Percentiles rank a stretch among this genome's conserved stretches.
Conservation (phyloP, 2,888 invertebrate genomes). For the Ganaspis brasiliensis region DNA sequence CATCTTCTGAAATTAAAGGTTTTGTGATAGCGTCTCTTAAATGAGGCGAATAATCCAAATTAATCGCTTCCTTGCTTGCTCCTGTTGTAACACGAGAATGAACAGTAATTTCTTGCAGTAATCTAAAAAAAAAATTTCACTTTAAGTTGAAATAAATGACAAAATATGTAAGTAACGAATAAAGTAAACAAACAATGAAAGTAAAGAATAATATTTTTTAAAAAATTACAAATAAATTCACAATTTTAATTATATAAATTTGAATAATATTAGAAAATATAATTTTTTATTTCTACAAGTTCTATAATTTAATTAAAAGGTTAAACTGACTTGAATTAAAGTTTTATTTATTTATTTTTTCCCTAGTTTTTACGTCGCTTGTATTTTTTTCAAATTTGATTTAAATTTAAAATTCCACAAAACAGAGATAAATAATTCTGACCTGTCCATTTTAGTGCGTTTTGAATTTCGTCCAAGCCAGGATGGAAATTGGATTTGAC, state of each 20-base stretch:
- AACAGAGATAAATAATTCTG: constrained; percentile 67
- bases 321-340: too few relatives aligned
- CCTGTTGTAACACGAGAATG: constrained; percentile 74
- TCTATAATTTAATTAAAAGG: too few relatives aligned
- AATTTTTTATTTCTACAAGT: too few relatives aligned
- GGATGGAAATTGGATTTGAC: constrained; percentile 93
- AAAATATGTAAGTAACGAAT: too few relatives aligned
- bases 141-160: too few relatives aligned
- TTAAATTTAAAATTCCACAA: neutral
- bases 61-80: constrained; percentile 89
- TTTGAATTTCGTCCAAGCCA: constrained; percentile 99
- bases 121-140: constrained; percentile 57
- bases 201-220: too few relatives aligned
- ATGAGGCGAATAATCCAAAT: constrained; percentile 93
- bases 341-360: too few relatives aligned
- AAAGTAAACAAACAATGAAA: too few relatives aligned
- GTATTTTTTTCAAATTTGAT: neutral
- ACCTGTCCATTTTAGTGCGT: constrained; percentile 90
- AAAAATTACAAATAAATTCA: too few relatives aligned
- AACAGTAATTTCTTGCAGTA: constrained; percentile 75
- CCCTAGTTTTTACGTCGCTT: too few relatives aligned
- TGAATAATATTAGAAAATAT: too few relatives aligned
- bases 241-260: too few relatives aligned
- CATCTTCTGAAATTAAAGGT: constrained; percentile 90
- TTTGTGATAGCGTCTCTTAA: constrained; percentile 88